Evolutionary conservation across 2,113 vertebrate species (phyloP).

Genomic region (Paradoxurus hermaphroditus): DNA sequence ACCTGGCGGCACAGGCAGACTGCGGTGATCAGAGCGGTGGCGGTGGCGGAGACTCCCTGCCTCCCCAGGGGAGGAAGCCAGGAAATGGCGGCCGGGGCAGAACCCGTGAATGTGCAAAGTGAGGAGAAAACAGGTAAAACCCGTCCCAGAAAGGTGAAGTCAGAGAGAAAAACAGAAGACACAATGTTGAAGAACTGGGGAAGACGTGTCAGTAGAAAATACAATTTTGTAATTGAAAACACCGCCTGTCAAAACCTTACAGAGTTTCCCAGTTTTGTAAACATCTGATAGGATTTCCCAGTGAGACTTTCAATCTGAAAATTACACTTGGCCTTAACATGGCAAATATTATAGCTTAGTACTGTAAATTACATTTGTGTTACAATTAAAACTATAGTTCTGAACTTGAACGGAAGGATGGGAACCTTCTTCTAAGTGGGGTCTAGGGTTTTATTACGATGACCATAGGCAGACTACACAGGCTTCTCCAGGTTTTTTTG

Average conservation of each 20-base stretch:
- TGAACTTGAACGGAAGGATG: neutral
- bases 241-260: neutral
- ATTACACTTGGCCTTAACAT: neutral
- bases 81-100: accelerated
- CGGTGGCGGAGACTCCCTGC: accelerated
- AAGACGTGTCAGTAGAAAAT: neutral
- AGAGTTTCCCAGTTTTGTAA: neutral
- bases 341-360: neutral
- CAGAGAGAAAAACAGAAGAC: neutral
- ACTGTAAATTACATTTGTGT: neutral
- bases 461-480: neutral
- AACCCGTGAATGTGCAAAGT: accelerated
- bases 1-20: neutral
- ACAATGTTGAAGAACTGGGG: neutral
- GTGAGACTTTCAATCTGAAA: neutral
- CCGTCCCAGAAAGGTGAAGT: neutral
- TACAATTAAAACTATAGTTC: neutral
- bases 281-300: neutral
- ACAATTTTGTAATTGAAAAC: neutral
- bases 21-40: accelerated
- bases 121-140: neutral
- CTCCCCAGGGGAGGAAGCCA: neutral
- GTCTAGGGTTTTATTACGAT: neutral
- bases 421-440: neutral
- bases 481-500: neutral